phyloP scores from a whole-genome alignment of 2,797 vertebrate genomes.

The Amphiprion clarkii region DNA sequence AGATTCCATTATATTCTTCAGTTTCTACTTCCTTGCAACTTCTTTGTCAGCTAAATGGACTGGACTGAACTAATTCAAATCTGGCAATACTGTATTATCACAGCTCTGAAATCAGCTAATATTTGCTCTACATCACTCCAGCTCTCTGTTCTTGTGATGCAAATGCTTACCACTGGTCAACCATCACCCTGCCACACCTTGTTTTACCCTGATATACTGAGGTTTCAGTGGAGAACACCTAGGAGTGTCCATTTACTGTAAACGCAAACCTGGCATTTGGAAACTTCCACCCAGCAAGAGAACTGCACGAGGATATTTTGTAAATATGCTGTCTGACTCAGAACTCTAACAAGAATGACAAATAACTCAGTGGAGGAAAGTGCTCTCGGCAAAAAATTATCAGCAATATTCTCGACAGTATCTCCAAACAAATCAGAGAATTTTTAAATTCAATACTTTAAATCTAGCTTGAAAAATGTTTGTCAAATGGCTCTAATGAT shows the following conservation, averaged over 20 bases:
- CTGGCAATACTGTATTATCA: background rate
- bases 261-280: constrained; percentile 24
- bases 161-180: constrained; percentile 28
- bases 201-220: constrained; percentile 61
- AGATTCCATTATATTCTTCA: constrained; percentile 48
- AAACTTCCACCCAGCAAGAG: constrained; percentile 5
- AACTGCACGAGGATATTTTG: background rate
- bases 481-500: background rate
- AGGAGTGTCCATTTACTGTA: constrained; percentile 64
- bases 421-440: constrained; percentile 5
- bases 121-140: constrained; percentile 54
- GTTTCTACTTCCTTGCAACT: background rate
- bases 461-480: background rate
- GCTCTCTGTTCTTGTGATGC: constrained; percentile 41
- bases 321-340: background rate
- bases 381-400: background rate
- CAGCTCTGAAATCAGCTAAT: constrained; percentile 53
- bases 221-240: constrained; percentile 21
- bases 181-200: constrained; percentile 62
- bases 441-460: background rate
- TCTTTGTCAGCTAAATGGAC: background rate
- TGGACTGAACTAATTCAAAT: constrained; percentile 14
- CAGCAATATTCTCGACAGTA: no score
- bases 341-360: background rate
- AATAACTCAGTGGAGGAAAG: background rate